A percentile compares a stretch with the other conserved stretches of the same genome.
These are phyloP conservation scores for Penaeus japonicus DNA, from an alignment of 1,140 invertebrate genomes.

Conservation along the genomic window DNA sequence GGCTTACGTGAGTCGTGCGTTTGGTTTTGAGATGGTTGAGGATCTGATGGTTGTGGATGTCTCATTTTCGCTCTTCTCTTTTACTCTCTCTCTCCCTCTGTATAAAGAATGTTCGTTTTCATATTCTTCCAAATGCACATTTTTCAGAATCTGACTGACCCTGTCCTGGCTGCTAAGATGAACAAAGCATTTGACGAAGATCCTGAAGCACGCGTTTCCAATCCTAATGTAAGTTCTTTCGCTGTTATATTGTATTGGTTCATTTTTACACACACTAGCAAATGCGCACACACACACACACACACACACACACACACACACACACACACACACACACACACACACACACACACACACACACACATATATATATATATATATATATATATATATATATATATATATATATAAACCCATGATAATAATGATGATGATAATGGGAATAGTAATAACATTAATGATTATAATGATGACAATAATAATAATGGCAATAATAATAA, in stretches of 20 bases:
- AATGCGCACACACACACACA: not conserved
- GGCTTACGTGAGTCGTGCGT: not conserved
- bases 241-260: not conserved
- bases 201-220: no score
- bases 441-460: not conserved
- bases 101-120: no score
- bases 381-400: conserved; percentile 16
- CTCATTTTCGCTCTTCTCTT: no score
- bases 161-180: no score
- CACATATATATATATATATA: conserved; percentile 16
- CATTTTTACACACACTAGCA: not conserved
- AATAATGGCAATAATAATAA: not conserved
- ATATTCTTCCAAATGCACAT: no score
- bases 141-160: no score
- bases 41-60: not conserved
- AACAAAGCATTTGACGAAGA: no score
- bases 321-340: not conserved
- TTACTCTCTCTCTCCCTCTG: no score
- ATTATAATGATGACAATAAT: not conserved
- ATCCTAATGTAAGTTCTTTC: not conserved
- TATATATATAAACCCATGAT: not conserved
- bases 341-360: not conserved
- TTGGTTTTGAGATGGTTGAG: not conserved
- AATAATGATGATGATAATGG: not conserved
- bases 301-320: not conserved